Conservation (phyloP, 2,888 invertebrate species). For the Octodonta nipae region DNA sequence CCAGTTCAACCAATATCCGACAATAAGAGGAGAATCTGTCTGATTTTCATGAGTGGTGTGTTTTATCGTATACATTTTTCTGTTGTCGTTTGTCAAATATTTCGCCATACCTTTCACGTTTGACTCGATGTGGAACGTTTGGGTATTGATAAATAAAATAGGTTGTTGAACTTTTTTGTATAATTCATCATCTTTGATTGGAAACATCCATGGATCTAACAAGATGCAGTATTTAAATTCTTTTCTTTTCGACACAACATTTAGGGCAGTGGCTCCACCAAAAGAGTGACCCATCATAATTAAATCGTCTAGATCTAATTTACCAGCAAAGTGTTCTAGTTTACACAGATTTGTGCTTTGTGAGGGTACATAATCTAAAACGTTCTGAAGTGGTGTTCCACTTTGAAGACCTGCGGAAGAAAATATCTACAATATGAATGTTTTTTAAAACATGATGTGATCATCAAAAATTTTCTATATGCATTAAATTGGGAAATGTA, state of each 20-base stretch:
- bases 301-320: conserved; percentile 35
- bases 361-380: conserved; percentile 30
- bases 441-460: no score
- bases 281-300: conserved; percentile 52
- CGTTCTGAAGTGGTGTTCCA: conserved; percentile 38
- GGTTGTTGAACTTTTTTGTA: conserved; percentile 34
- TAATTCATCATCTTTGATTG: conserved; percentile 38
- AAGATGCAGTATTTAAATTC: conserved; percentile 42
- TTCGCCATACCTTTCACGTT: conserved; percentile 40
- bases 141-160: conserved; percentile 43
- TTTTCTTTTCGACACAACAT: conserved; percentile 39
- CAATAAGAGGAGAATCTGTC: conserved; percentile 34
- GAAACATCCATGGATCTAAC: conserved; percentile 50
- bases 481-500: no score
- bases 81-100: conserved; percentile 22
- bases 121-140: conserved; percentile 42
- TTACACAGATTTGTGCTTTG: conserved; percentile 20
- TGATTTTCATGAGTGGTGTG: conserved; percentile 39
- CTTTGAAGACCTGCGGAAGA: no score
- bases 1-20: conserved; percentile 39
- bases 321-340: conserved; percentile 30
- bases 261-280: conserved; percentile 48
- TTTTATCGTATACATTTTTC: conserved; percentile 35
- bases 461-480: no score
- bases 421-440: no score